Conservation (phyloP, 92 coral and sea anemone genomes). For the Epizoanthus fatuus region DNA sequence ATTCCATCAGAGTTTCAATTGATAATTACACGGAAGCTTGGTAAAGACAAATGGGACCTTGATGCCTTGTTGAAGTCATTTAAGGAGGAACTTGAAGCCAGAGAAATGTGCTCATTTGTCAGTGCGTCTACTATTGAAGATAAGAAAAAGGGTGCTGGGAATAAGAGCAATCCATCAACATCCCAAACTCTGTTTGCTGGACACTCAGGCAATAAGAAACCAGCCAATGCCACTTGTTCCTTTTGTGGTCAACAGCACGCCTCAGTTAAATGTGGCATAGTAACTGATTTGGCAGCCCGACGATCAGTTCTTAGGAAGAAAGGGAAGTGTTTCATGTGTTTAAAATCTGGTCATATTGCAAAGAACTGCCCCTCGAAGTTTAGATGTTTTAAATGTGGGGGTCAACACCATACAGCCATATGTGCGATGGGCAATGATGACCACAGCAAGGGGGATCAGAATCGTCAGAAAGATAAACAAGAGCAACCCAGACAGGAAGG, state of each 20-base stretch:
- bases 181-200: constrained; percentile 9
- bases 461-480: neutral
- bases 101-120: constrained; percentile 27
- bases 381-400: constrained; percentile 48
- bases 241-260: neutral
- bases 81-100: constrained; percentile 32
- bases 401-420: constrained; percentile 36
- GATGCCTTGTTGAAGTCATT: constrained; percentile 7
- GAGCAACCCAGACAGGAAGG: neutral
- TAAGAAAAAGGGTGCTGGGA: constrained; percentile 13
- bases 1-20: constrained; percentile 29
- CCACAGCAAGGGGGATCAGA: neutral
- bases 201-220: neutral
- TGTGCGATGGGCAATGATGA: constrained; percentile 22
- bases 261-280: neutral
- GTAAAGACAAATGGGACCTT: constrained; percentile 41
- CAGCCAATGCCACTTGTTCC: neutral
- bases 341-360: constrained; percentile 38
- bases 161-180: neutral
- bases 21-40: constrained; percentile 23
- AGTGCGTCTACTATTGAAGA: constrained; percentile 7
- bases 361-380: constrained; percentile 29
- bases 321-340: constrained; percentile 53
- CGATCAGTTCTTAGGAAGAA: constrained; percentile 1
- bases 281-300: neutral